Evolutionary conservation across 2,113 vertebrate genomes (phyloP), one percentile per base, ranked within the genome.

Genomic region (Mohoua ochrocephala): DNA sequence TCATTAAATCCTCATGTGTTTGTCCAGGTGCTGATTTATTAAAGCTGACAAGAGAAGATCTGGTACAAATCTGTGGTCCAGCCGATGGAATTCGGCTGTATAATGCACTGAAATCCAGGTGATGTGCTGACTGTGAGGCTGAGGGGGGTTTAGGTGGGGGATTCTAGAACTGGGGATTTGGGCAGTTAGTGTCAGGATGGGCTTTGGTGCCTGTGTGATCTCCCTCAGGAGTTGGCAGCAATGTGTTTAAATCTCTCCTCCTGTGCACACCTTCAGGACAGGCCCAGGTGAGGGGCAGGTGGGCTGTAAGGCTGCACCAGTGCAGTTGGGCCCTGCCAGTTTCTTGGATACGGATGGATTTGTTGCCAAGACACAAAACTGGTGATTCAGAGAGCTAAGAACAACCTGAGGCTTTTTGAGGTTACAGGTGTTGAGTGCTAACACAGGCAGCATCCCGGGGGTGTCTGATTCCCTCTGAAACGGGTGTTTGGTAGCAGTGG

Each of bases 81-180:
- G 99, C 99, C 47, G 99, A 99, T 95, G 99, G 99, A 59, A 99
- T 99, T 98, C 98, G 99, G 97, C 98, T 99, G 45, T 99, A 99
- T 93, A 99, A 99, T 97, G 98, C 99, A 96, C 98, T 99, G 96
- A 99, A 99, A 98, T 99, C 99, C 97, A 99, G 99, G 99, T 99
- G 97, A 91, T 33, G 14, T 5, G 24, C 13, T 8, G 47, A 23
- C 11, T 26, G 19, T 24, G 21, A 53, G 30, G n/a, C 8, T 15
- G 17, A 22, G 50, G 15, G 15, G 74, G 50, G 22, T 39, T 87
- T 49, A 28, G 35, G 7, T 35, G 18, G 35, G 63, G 41, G 8
- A 37, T 84, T 69, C 35, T 49, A 24, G 35, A 49, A 33, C 7
- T 21, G 67, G 83, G 93, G 69, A 13, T 63, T 30, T 22, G 91